Conservation (phyloP, 2,113 vertebrate species). For the Uropsilus gracilis region DNA sequence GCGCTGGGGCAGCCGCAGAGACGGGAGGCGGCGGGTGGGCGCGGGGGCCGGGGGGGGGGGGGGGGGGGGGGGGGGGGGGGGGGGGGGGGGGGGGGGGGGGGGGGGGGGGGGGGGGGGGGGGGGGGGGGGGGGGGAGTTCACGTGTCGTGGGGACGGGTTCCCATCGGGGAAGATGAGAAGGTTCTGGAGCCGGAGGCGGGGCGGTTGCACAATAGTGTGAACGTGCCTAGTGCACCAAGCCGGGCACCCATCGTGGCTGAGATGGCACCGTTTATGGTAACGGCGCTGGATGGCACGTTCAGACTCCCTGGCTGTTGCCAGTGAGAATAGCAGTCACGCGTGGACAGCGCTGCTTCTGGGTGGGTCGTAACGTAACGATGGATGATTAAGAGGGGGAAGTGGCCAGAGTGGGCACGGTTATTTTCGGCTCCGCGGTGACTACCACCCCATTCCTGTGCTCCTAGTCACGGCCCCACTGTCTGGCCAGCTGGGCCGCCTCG, state of each 20-base stretch:
- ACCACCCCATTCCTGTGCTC: neutral
- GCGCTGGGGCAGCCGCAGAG: neutral
- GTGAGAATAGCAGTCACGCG: neutral
- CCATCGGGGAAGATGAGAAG: neutral
- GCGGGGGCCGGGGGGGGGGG: neutral
- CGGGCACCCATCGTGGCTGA: neutral
- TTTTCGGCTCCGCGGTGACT: fast-evolving
- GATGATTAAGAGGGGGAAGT: neutral
- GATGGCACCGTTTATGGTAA: neutral
- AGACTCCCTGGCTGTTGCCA: neutral
- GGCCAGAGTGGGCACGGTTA: too few relatives aligned
- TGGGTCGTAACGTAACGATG: neutral
- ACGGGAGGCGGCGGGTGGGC: neutral
- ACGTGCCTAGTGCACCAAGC: neutral
- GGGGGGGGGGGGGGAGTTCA: neutral
- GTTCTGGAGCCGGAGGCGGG: neutral
- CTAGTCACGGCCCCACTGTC: neutral
- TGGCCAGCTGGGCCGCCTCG: neutral
- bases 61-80: neutral
- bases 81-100: too few relatives aligned
- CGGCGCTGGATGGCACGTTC: neutral
- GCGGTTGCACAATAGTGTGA: too few relatives aligned
- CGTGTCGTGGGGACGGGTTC: too few relatives aligned
- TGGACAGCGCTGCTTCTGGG: too few relatives aligned
- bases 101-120: neutral